phyloP scores from a whole-genome alignment of 2,888 invertebrate species.

The Apodemia mormo region DNA sequence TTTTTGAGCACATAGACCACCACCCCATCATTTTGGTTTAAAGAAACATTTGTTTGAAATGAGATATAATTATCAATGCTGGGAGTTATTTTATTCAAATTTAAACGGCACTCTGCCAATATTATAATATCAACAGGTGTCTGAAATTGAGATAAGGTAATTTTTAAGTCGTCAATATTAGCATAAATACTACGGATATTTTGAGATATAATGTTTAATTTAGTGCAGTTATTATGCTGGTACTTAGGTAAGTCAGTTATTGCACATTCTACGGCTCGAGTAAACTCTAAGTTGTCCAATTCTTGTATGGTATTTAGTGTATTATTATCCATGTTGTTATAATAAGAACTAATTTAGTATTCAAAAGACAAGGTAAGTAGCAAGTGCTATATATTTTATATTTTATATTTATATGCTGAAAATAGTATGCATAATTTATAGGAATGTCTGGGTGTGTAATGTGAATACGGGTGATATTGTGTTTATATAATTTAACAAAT shows the following conservation, averaged over 20 bases:
- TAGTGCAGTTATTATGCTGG: not conserved
- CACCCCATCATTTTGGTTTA: constrained; percentile 28
- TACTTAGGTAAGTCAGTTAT: not conserved
- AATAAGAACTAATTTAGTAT: not conserved
- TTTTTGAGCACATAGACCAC: constrained; percentile 31
- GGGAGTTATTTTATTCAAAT: constrained; percentile 17
- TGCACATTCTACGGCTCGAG: not conserved
- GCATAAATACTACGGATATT: constrained; percentile 7
- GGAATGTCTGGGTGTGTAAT: not conserved
- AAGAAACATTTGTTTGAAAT: constrained; percentile 4
- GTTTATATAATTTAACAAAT: not conserved
- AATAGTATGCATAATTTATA: not conserved
- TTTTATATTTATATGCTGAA: not conserved
- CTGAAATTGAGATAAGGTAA: constrained; percentile 15
- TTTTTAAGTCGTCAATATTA: constrained; percentile 20
- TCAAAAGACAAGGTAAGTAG: not conserved
- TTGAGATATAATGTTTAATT: constrained; percentile 20
- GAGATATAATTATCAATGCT: constrained; percentile 7
- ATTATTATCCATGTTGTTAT: not conserved
- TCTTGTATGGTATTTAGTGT: not conserved
- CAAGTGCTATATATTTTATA: too few species aligned
- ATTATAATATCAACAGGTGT: constrained; percentile 22
- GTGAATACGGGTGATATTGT: not conserved
- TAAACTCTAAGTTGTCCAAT: not conserved
- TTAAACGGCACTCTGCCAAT: constrained; percentile 27